Evolutionary conservation across 2,888 invertebrate species (phyloP).

Genomic region (Andrena hattorfiana): DNA sequence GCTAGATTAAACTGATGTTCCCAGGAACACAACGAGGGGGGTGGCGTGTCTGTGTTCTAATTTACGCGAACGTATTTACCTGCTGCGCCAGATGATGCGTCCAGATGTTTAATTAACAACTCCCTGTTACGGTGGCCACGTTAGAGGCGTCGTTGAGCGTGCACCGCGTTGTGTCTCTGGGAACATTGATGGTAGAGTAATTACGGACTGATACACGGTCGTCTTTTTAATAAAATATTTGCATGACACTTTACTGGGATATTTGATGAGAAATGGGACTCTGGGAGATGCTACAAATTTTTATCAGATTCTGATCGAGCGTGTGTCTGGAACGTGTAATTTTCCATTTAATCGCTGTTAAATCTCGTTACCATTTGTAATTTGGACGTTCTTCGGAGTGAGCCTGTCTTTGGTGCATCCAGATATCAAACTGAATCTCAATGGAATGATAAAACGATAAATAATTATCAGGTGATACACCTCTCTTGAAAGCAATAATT

Average conservation of each 20-base stretch:
- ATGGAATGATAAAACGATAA: no score
- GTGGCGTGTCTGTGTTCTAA: conserved; percentile 11
- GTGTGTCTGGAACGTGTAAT: not conserved
- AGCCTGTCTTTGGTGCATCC: no score
- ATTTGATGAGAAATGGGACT: not conserved
- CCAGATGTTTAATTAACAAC: conserved; percentile 29
- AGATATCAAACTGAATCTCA: no score
- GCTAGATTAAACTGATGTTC: conserved; percentile 32
- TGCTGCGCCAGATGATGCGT: conserved; percentile 3
- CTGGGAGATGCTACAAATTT: not conserved
- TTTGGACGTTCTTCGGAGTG: no score
- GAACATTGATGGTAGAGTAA: not conserved
- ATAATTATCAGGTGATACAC: no score
- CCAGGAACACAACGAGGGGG: conserved; percentile 13
- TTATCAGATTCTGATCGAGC: not conserved
- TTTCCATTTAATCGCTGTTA: not conserved
- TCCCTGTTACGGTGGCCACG: conserved; percentile 5
- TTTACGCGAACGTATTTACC: conserved; percentile 17
- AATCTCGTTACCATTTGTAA: no score
- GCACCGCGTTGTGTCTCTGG: not conserved
- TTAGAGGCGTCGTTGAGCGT: not conserved
- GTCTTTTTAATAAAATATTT: not conserved
- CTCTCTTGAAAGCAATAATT: no score
- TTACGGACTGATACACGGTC: not conserved
- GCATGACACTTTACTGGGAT: not conserved